These are phyloP conservation scores for Lytechinus pictus DNA, from an alignment of 35 echinoderm and acorn worm species.

Conservation along the genomic window DNA sequence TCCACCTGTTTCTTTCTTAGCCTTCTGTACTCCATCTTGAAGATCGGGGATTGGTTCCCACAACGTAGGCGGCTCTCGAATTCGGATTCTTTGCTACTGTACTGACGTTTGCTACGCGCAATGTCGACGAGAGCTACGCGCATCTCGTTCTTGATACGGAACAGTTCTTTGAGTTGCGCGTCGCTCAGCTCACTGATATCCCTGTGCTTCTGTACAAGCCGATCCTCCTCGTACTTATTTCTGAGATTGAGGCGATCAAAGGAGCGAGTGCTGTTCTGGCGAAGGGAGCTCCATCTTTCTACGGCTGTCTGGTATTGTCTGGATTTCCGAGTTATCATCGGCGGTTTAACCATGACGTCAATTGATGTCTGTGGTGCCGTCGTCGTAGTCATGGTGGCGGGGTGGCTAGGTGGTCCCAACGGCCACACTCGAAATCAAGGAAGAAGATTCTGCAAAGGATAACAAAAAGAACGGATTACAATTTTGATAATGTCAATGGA, in stretches of 20 bases:
- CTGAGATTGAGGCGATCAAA: conserved; percentile 63
- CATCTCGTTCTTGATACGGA: conserved; percentile 77
- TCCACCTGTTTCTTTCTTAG: conserved; percentile 63
- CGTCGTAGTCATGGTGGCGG: background rate
- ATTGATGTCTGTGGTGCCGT: background rate
- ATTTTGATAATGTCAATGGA: too few relatives aligned
- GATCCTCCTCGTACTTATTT: conserved; percentile 69
- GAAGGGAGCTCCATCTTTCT: conserved; percentile 57
- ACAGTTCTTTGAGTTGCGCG: conserved; percentile 61
- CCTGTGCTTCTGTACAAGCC: conserved; percentile 52
- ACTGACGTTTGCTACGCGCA: conserved; percentile 57
- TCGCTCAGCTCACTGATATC: conserved; percentile 50
- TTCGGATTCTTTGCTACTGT: conserved; percentile 56
- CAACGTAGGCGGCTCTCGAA: conserved; percentile 68
- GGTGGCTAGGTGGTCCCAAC: background rate
- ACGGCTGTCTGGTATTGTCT: conserved; percentile 53
- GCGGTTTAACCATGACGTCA: conserved; percentile 38
- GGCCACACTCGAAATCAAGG: background rate
- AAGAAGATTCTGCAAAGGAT: background rate
- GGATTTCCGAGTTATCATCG: conserved; percentile 49
- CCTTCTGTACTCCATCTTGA: conserved; percentile 63
- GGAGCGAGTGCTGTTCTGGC: conserved; percentile 25
- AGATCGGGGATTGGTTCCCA: conserved; percentile 67
- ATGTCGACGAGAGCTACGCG: conserved; percentile 69
- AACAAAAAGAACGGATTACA: background rate